A percentile compares a stretch with the other conserved stretches of the same genome.
Conservation (phyloP, 2,113 vertebrate genomes). For the Bostrychus sinensis region DNA sequence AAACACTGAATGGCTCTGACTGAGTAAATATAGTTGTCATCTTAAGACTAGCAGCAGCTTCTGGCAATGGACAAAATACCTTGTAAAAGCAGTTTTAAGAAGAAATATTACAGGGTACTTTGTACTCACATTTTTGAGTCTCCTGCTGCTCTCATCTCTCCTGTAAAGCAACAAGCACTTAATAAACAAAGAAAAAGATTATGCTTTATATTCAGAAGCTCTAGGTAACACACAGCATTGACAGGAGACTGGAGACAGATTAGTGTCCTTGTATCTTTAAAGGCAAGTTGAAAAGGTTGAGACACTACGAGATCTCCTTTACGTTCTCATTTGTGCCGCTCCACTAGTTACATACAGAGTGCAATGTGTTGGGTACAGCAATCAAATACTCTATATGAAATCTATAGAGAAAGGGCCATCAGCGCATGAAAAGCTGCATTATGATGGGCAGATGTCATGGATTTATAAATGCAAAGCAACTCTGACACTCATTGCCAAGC, state of each 20-base stretch:
- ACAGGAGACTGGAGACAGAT: conserved; percentile 1
- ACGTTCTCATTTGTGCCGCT: conserved; percentile 50
- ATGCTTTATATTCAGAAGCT: neutral
- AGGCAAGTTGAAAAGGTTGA: neutral
- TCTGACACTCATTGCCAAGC: neutral
- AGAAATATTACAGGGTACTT: neutral
- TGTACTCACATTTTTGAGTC: conserved; percentile 95
- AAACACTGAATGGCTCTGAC: no score
- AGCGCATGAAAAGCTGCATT: conserved; percentile 13
- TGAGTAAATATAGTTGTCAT: no score
- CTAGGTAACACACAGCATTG: neutral
- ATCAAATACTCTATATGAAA: conserved; percentile 1
- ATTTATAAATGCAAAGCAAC: conserved; percentile 58
- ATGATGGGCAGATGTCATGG: conserved; percentile 14
- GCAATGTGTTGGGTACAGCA: neutral
- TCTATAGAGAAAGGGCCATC: conserved; percentile 16
- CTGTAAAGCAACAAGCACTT: conserved; percentile 68
- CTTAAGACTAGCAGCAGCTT: no score
- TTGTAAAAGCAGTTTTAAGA: neutral
- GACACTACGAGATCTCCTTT: neutral
- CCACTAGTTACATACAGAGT: conserved; percentile 27
- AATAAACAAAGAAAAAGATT: neutral
- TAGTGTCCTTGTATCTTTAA: neutral
- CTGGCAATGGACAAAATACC: neutral
- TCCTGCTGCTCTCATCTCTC: conserved; percentile 88